Base-by-base conservation (phyloP, 2,888 invertebrate genomes). In the Gymnosoma rotundatum region DNA sequence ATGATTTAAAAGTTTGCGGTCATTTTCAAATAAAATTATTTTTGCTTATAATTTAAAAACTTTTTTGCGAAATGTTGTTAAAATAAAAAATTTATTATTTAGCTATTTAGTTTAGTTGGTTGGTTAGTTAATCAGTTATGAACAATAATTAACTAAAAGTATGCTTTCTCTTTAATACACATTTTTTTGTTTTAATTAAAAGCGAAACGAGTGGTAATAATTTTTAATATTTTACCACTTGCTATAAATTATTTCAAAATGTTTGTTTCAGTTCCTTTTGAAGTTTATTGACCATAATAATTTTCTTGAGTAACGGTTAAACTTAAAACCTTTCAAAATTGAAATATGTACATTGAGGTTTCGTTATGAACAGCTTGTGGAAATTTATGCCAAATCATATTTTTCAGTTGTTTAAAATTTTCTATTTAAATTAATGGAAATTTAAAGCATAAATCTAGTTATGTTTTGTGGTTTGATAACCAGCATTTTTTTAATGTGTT, bases 151-250 rank as follows among this genome's bases (percentile, higher is more conserved):
- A 60, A 42, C 16, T 25, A 25, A 52, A 16, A 42, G 45, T 70
- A 64, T 76, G 64, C 75, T 82, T 76, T 82, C 81, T 82, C 81
- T 72, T 76, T 58, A 74, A 42, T 56, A 74, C 32, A 25, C 4
- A 2, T 25, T 25, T 32, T 52, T 5, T 25, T 50, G 38, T 61
- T 76, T 60, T 45, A 21, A 21, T 58, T 58, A 70, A 16, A 56
- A 63, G 38, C n/a, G 67, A 67, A 69, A 54, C 61, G 18, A 78
- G 20, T 20, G 69, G 63, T 56, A 25, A 64, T 21, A 42, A 8
- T 20, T 61, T 76, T 61, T 45, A 38, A 38, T 38, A 60, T 16
- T n/a, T 48, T 48, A 6, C 14, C 16, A 48, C 16, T 48, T n/a
- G 14, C 6, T 48, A 16, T 16, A n/a, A 48, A 14, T 48, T 48